Percentiles rank a stretch among this genome's conserved stretches.
Conservation (phyloP, 1,140 invertebrate genomes). For the Drosophila watanabei region DNA sequence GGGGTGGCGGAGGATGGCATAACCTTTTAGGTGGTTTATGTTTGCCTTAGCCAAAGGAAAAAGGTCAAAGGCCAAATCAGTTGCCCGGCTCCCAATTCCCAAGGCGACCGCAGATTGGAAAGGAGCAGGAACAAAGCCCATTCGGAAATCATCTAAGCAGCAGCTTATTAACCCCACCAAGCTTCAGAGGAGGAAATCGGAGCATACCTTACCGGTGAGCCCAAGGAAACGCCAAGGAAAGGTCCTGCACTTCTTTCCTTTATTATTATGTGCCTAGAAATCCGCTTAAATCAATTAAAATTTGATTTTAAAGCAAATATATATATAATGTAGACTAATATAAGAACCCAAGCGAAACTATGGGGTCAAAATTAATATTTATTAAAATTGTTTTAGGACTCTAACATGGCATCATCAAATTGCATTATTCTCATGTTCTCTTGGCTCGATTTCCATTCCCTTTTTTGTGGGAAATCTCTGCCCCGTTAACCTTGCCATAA, state of each 20-base stretch:
- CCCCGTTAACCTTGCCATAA: background rate
- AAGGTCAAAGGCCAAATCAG: constrained; percentile 40
- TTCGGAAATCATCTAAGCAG: constrained; percentile 37
- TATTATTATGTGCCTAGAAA: constrained; percentile 14
- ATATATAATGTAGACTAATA: constrained; percentile 13
- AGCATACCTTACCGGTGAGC: background rate
- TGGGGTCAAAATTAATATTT: constrained; percentile 37
- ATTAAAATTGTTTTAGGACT: constrained; percentile 27
- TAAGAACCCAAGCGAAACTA: background rate
- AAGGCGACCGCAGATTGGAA: constrained; percentile 31
- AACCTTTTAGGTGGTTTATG: constrained; percentile 64
- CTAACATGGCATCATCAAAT: constrained; percentile 12
- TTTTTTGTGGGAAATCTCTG: background rate
- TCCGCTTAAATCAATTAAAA: constrained; percentile 66
- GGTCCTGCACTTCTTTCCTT: background rate
- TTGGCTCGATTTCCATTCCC: constrained; percentile 1
- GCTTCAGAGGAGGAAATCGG: background rate
- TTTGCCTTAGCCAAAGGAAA: constrained; percentile 42
- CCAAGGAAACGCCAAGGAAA: background rate
- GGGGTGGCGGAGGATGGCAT: constrained; percentile 4
- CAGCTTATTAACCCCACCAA: constrained; percentile 33
- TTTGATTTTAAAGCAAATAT: constrained; percentile 24
- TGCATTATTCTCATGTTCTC: constrained; percentile 30
- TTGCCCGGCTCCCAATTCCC: constrained; percentile 31
- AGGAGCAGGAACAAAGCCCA: constrained; percentile 11